phyloP scores from a whole-genome alignment of 2,797 vertebrate species.

The Anomalospiza imberbis region DNA sequence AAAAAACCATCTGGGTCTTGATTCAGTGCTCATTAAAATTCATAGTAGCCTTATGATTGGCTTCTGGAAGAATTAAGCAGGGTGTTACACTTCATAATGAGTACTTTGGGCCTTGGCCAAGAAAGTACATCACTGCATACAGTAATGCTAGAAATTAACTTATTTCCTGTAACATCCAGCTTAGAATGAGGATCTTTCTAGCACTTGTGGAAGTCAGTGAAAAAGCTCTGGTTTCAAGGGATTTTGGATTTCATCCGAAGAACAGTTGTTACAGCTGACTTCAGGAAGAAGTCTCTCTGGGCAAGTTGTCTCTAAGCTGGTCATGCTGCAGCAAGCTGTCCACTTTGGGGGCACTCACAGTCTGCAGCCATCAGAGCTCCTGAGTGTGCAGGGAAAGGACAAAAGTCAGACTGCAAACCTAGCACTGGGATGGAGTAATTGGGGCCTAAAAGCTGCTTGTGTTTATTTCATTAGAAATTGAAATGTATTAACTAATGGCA shows the following conservation, averaged over 20 bases:
- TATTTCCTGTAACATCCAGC: not conserved
- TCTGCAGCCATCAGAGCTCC: not conserved
- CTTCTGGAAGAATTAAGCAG: constrained; percentile 38
- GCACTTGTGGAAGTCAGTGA: not conserved
- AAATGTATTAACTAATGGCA: not conserved
- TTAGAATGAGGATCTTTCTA: not conserved
- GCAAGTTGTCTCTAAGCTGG: not conserved
- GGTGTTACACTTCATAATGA: constrained; percentile 24
- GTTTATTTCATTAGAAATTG: not conserved
- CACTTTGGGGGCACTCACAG: not conserved
- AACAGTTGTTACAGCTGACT: not conserved
- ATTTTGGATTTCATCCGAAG: not conserved
- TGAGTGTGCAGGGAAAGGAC: not conserved
- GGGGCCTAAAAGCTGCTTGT: not conserved
- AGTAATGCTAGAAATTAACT: constrained; percentile 5
- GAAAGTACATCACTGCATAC: not conserved
- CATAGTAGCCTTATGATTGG: constrained; percentile 45
- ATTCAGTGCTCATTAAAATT: constrained; percentile 49
- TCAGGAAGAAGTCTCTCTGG: not conserved
- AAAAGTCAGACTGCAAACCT: not conserved
- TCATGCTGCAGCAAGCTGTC: not conserved
- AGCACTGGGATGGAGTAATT: not conserved
- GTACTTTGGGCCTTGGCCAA: constrained; percentile 4
- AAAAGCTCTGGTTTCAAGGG: not conserved
- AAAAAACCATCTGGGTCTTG: constrained; percentile 45